Conservation (phyloP, 1,140 invertebrate species). For the Lutraria rhynchaena region DNA sequence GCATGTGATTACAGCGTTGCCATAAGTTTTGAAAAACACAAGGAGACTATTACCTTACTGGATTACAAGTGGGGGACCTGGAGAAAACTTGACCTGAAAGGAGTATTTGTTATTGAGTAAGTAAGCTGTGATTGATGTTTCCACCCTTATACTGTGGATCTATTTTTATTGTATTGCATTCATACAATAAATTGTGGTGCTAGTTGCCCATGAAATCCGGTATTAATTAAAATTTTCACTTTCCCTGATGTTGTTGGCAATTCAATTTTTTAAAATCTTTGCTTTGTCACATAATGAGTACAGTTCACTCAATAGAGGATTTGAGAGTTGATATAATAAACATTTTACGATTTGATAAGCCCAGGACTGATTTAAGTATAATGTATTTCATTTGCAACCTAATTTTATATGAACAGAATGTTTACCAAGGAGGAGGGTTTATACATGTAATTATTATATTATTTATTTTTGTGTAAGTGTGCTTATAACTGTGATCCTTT, state of each 20-base stretch:
- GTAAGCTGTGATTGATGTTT: too few relatives aligned
- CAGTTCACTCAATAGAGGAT: too few relatives aligned
- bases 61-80: constrained; percentile 45
- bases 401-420: constrained; percentile 1
- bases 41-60: constrained; percentile 22
- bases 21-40: constrained; percentile 37
- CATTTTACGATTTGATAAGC: constrained; percentile 23
- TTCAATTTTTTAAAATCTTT: too few relatives aligned
- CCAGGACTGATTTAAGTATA: constrained; percentile 17
- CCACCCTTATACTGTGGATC: too few relatives aligned
- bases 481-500: too few relatives aligned
- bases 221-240: too few relatives aligned
- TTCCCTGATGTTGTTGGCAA: too few relatives aligned
- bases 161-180: too few relatives aligned
- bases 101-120: constrained; percentile 36
- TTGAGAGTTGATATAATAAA: too few relatives aligned
- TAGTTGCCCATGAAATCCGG: too few relatives aligned
- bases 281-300: too few relatives aligned
- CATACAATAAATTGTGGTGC: too few relatives aligned
- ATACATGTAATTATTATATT: not conserved
- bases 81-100: constrained; percentile 15
- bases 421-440: constrained; percentile 11
- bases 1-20: constrained; percentile 51
- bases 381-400: constrained; percentile 14
- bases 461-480: constrained; percentile 13